These are phyloP conservation scores for Glossosoma conforme DNA, from an alignment of 1,140 invertebrate genomes.

Conservation along the genomic window DNA sequence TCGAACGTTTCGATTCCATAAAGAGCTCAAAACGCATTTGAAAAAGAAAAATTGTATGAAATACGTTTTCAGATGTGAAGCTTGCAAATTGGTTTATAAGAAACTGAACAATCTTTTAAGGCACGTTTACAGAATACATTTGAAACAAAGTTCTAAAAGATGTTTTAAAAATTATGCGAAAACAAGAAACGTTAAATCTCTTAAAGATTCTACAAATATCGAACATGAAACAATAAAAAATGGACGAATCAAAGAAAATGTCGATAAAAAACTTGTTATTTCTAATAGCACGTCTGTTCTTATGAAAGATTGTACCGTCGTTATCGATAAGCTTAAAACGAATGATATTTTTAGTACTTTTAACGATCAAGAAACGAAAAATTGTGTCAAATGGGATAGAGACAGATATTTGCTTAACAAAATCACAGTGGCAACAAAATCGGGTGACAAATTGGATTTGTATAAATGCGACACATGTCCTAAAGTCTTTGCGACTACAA, in stretches of 20 bases:
- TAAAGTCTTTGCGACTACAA: constrained; percentile 6
- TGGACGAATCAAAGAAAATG: too few species aligned
- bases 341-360: neutral
- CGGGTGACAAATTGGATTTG: constrained; percentile 7
- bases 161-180: too few species aligned
- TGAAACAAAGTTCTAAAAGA: too few species aligned
- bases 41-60: neutral
- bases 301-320: neutral
- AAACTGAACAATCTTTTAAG: neutral
- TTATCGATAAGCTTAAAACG: neutral
- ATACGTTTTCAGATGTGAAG: neutral
- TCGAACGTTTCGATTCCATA: neutral
- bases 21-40: neutral
- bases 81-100: neutral
- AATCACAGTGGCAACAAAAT: constrained; percentile 1
- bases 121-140: too few species aligned
- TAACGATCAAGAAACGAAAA: neutral
- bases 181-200: too few species aligned
- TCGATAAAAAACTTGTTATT: neutral
- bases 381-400: neutral
- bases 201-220: too few species aligned
- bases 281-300: neutral
- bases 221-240: too few species aligned
- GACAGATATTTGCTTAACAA: neutral
- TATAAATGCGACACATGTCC: constrained; percentile 12